Evolutionary conservation across 1,140 invertebrate genomes (phyloP).

Genomic region (Drosophila tsacasi): DNA sequence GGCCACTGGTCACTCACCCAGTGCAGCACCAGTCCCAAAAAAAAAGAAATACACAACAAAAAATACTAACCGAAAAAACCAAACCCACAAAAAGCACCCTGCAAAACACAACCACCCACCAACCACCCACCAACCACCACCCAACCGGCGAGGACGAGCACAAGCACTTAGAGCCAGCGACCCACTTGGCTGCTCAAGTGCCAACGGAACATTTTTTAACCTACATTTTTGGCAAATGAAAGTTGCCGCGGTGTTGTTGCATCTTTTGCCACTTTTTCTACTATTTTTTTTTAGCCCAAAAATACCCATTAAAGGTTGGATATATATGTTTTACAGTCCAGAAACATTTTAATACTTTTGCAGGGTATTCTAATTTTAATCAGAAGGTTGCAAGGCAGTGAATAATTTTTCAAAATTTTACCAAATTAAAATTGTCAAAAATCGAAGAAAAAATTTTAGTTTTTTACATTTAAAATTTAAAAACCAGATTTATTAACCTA

Average conservation of each 20-base stretch:
- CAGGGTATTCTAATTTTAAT: too few species aligned
- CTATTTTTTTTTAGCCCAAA: background rate
- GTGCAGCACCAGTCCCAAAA: constrained; percentile 8
- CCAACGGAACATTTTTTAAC: constrained; percentile 66
- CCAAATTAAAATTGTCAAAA: too few species aligned
- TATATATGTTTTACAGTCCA: too few species aligned
- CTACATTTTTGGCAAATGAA: constrained; percentile 76
- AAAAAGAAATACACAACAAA: background rate
- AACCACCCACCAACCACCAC: background rate
- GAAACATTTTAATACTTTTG: too few species aligned
- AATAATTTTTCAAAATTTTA: too few species aligned
- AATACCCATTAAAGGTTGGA: background rate
- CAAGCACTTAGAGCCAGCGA: constrained; percentile 48
- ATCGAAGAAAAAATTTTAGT: too few species aligned
- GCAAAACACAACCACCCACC: background rate
- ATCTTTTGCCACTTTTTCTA: constrained; percentile 2
- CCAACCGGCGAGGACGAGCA: constrained; percentile 1
- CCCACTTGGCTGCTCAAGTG: constrained; percentile 62
- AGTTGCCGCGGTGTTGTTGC: constrained; percentile 42
- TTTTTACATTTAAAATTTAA: too few species aligned
- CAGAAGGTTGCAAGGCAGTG: too few species aligned
- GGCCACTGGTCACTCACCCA: constrained; percentile 47
- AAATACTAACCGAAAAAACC: background rate
- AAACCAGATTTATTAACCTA: too few species aligned
- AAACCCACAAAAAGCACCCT: background rate